Evolutionary conservation across 2,113 vertebrate genomes (phyloP).

Genomic region (Procavia capensis): DNA sequence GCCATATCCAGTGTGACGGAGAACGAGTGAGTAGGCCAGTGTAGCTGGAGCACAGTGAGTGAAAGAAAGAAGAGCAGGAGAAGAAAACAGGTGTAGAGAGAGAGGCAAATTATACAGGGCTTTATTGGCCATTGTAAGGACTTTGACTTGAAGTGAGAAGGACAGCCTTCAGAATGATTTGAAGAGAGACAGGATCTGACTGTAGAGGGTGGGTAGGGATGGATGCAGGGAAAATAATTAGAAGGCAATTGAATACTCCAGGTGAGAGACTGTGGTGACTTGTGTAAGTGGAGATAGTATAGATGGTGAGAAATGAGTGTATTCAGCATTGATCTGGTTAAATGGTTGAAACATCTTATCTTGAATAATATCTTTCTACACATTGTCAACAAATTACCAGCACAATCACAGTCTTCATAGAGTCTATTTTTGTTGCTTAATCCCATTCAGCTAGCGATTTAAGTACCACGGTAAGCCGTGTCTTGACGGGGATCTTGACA

Average conservation of each 20-base stretch:
- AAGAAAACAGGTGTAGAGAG: background rate
- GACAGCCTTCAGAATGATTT: background rate
- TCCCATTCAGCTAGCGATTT: background rate
- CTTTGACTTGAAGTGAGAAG: background rate
- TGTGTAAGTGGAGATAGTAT: background rate
- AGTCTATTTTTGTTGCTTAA: background rate
- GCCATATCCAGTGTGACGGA: background rate
- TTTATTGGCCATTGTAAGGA: background rate
- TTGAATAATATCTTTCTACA: background rate
- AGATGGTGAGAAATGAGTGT: background rate
- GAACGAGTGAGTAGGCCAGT: background rate
- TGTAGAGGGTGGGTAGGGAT: background rate
- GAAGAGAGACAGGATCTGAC: background rate
- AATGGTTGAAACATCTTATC: background rate
- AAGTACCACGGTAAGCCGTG: background rate
- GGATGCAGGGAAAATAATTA: background rate
- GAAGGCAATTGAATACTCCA: background rate
- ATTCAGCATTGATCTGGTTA: background rate
- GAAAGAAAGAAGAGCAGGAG: background rate
- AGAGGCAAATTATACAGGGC: background rate
- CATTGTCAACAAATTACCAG: background rate
- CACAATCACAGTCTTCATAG: background rate
- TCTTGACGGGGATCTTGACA: background rate
- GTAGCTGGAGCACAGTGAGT: background rate
- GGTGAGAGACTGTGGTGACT: background rate